Conservation (phyloP, 2,113 vertebrate genomes). For the Bagarius yarrelli region DNA sequence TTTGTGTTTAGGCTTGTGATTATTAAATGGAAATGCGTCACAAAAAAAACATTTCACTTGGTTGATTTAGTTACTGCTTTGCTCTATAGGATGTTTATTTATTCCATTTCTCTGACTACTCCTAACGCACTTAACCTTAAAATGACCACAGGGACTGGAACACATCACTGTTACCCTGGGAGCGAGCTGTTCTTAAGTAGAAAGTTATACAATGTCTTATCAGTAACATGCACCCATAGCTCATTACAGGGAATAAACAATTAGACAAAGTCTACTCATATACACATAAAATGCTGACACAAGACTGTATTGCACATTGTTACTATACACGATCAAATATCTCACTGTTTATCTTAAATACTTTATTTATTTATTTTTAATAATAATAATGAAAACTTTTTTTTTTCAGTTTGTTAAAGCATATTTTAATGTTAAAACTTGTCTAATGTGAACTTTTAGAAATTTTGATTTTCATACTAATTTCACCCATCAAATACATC, state of each 20-base stretch:
- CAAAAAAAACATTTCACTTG: neutral
- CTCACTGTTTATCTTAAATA: neutral
- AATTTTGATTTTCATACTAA: no score
- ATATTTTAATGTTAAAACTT: neutral
- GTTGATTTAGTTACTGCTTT: constrained; percentile 4
- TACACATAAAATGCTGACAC: neutral
- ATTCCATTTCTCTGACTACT: neutral
- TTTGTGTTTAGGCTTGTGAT: neutral
- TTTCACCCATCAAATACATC: neutral
- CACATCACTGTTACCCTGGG: no score
- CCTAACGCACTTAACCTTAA: neutral
- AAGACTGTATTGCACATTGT: no score
- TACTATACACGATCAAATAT: neutral
- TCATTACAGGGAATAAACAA: neutral
- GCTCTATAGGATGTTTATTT: neutral
- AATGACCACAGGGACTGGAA: neutral
- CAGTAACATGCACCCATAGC: neutral
- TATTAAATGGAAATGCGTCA: neutral
- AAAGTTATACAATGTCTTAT: neutral
- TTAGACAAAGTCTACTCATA: neutral
- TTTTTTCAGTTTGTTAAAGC: neutral
- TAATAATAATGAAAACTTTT: neutral
- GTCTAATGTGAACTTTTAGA: no score
- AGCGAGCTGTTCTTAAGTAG: no score
- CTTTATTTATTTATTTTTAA: neutral